These are phyloP conservation scores for Hydropsyche tenuis DNA, from an alignment of 1,140 invertebrate species.

Conservation along the genomic window DNA sequence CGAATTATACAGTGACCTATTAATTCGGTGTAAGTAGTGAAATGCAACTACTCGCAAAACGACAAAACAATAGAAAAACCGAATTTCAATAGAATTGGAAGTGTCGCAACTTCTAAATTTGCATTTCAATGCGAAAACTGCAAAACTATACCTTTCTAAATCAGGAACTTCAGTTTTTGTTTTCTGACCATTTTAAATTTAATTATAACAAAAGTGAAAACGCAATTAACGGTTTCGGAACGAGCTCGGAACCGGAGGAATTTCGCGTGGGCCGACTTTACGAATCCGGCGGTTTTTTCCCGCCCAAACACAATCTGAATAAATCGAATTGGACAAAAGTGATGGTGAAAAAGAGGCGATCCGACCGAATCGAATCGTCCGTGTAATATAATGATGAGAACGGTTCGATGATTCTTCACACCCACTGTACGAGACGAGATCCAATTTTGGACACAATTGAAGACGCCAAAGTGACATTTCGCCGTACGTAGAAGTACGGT, in stretches of 20 bases:
- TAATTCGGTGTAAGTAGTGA: conserved; percentile 1
- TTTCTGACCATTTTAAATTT: no score
- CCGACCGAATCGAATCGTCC: not conserved
- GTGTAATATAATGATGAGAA: not conserved
- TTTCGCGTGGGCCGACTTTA: no score
- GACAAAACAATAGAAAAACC: not conserved
- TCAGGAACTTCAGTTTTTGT: no score
- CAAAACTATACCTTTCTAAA: not conserved
- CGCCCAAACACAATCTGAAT: not conserved
- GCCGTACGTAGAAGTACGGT: not conserved
- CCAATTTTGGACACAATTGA: conserved; percentile 9
- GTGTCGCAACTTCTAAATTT: conserved; percentile 10
- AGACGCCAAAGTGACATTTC: not conserved
- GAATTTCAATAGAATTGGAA: conserved; percentile 17
- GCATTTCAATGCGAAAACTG: conserved; percentile 9
- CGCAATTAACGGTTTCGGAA: no score
- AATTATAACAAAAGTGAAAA: no score
- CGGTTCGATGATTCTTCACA: not conserved
- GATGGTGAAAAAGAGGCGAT: not conserved
- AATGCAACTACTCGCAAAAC: not conserved
- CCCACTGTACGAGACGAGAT: not conserved
- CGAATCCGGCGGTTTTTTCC: no score
- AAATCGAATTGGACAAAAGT: not conserved
- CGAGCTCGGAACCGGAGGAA: no score
- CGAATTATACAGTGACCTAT: no score